Base-by-base conservation (phyloP, 2,888 invertebrate genomes). In the Pardosa pseudoannulata region DNA sequence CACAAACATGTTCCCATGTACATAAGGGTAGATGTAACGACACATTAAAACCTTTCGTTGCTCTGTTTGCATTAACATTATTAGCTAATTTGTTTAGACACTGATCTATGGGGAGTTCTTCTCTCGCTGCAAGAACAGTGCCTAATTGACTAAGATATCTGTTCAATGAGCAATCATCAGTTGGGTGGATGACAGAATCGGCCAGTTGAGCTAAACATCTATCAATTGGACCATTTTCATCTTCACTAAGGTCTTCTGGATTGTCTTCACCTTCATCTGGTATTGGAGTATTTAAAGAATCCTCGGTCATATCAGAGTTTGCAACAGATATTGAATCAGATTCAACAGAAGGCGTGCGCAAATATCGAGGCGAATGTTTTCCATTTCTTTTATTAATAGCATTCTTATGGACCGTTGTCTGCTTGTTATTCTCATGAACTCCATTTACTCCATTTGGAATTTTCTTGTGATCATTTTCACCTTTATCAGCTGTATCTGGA, bases 271-370 rank as follows among this genome's bases (percentile, higher is more conserved):
- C 75, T 68, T 56, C 56, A 23, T 56, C 50, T 11, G 74, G 78
- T 1, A 73, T 39, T 11, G 78, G 78, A 0, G 75, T 79, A 36
- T 88, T 88, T 23, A 88, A 29, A 16, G 88, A 88, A 79, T 88
- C 88, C 65, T 88, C 86, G 11, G 88, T 88, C 81, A 88, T 86
- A 16, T 88, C 88, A 1, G 88, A 88, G n/a, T 79, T 79, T 5
- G 80, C 86, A 29, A 83, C 71, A n/a, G 88, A 88, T 41, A 85
- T 79, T 0, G 88, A 88, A 71, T 88, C 88, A 0, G 81, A 82
- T 70, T 87, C 87, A 23, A 87, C 70, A 19, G 87, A 87, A 9
- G 80, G 64, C 9, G 85, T 73, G 50, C 79, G 23, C 2, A 78
- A 29, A 27, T 41, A 70, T 7, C 41, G 70, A 0, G 39, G 41